Evolutionary conservation across 64 coral and sea anemone genomes (phyloP), one percentile per base, ranked within the genome.

Genomic region (Montipora sp.): DNA sequence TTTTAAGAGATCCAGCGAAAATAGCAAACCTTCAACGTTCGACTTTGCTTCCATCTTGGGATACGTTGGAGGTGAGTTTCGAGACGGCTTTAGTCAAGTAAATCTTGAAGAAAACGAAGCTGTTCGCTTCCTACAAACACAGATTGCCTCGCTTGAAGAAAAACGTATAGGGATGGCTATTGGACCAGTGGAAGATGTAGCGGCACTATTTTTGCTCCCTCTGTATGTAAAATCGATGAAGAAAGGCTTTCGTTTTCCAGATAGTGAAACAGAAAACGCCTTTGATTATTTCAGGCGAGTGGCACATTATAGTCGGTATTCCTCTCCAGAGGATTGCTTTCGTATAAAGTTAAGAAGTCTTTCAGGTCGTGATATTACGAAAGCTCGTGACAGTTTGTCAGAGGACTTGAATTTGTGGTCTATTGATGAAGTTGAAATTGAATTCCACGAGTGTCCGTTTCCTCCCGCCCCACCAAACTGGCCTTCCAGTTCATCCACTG

Each of bases 241-340:
- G 18, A 83, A 83, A 67, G 80, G 80, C 3, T 83, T 67, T 18
- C 59, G 59, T 47, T 83, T 83, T 14, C 80, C 80, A 4, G 80
- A 83, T 47, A 65, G 22, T 36, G 59, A 83, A 12, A 83, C 80
- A 14, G 59, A 58, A 19, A 47, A 68, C 67, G 80, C 80, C 43
- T 83, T 83, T 83, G 80, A 83, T 15, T 83, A 67, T 68, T 83
- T 83, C n/a, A 66, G 60, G 80, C 80, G 44, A 83, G 80, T 68
- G 15, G 80, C 80, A 18, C 80, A 83, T 36, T 68, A 67, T n/a
- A 67, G 59, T 58, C 80, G 57, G 57, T 67, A 67, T 83, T 36
- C 80, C 27, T 11, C 13, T 2, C 59, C 80, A 3, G 80, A 83
- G 58, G 80, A 83, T 6, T 67, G 60, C 57, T 83, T 83, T 8